Evolutionary conservation across 2,888 invertebrate species (phyloP).

Genomic region (Mesorhabditis sp.): DNA sequence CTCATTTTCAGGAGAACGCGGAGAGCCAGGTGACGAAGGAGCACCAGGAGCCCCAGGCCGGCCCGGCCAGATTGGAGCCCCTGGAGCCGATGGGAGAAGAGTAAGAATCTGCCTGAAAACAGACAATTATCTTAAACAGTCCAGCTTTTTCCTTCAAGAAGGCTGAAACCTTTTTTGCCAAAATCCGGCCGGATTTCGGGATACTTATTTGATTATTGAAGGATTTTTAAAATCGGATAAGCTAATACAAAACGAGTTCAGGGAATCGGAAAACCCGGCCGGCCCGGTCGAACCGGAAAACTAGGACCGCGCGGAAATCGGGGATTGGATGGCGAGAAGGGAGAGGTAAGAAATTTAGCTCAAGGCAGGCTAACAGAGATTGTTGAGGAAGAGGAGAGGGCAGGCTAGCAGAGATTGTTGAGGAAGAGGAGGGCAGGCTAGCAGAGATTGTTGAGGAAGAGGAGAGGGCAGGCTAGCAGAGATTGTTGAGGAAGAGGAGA

Average conservation of each 20-base stretch:
- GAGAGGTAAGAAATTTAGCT: background rate
- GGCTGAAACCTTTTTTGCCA: too few relatives aligned
- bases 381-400: too few relatives aligned
- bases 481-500: too few relatives aligned
- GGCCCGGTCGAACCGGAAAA: background rate
- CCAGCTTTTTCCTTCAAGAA: too few relatives aligned
- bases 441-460: too few relatives aligned
- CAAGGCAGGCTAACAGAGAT: too few relatives aligned
- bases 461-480: too few relatives aligned
- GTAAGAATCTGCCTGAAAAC: background rate
- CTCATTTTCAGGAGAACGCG: background rate
- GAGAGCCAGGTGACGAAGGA: conserved; percentile 3
- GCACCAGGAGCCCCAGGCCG: background rate
- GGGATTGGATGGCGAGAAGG: background rate
- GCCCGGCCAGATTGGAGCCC: background rate
- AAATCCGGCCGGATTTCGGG: background rate
- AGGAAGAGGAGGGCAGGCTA: too few relatives aligned
- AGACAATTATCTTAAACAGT: too few relatives aligned
- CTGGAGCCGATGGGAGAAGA: conserved; percentile 2
- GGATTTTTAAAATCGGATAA: background rate
- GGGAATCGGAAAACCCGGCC: background rate
- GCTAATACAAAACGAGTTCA: background rate
- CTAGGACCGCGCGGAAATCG: background rate
- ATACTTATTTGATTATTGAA: background rate
- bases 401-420: too few relatives aligned